A percentile compares a stretch with the other conserved stretches of the same genome.
Conservation (phyloP, 2,797 vertebrate genomes). For the Anableps anableps region DNA sequence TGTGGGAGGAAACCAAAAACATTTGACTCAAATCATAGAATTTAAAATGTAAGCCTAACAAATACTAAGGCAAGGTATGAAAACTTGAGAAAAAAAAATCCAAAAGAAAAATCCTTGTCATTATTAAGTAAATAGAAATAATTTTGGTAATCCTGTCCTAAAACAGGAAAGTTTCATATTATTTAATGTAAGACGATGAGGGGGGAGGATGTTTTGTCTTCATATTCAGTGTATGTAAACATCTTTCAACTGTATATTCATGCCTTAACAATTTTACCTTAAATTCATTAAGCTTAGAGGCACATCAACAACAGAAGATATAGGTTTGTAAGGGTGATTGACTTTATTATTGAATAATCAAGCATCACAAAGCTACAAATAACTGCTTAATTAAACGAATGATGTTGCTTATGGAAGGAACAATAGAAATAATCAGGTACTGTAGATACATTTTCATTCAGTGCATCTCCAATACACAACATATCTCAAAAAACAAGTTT, state of each 20-base stretch:
- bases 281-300: neutral
- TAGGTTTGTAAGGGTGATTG: neutral
- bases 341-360: conserved; percentile 12
- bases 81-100: neutral
- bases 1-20: neutral
- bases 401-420: neutral
- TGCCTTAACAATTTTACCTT: neutral
- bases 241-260: neutral
- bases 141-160: neutral
- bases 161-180: neutral
- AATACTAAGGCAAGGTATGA: neutral
- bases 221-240: neutral
- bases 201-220: neutral
- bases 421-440: neutral
- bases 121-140: neutral
- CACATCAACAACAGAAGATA: neutral
- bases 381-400: neutral
- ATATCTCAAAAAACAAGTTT: neutral
- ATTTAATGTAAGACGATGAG: no score
- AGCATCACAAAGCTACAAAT: neutral
- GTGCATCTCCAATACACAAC: neutral
- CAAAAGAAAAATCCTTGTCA: neutral
- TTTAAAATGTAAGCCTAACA: neutral
- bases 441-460: neutral
- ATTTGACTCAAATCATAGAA: neutral